These are phyloP conservation scores for Sparus aurata DNA, from an alignment of 2,797 vertebrate species.

Conservation along the genomic window DNA sequence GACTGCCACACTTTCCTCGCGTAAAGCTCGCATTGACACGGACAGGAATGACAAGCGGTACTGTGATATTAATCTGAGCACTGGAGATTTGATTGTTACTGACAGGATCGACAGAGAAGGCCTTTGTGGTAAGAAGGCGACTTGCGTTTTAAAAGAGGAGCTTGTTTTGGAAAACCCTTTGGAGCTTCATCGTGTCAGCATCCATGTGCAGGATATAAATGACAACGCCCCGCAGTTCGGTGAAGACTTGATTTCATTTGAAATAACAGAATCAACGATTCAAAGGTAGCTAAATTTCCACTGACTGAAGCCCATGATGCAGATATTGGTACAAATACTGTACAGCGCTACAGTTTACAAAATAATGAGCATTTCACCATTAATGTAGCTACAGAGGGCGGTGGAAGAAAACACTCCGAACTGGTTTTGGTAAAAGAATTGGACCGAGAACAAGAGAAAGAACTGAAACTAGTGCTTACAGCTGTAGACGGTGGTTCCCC, in stretches of 20 bases:
- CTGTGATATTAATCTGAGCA: slow-evolving; percentile 62
- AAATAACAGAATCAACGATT: slow-evolving; percentile 76
- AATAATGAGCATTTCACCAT: slow-evolving; percentile 65
- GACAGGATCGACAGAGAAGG: slow-evolving; percentile 74
- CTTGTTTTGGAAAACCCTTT: slow-evolving; percentile 84
- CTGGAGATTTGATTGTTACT: slow-evolving; percentile 60
- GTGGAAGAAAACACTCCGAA: slow-evolving; percentile 48
- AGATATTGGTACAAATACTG: slow-evolving; percentile 80
- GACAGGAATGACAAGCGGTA: slow-evolving; percentile 47
- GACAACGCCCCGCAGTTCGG: slow-evolving; percentile 84
- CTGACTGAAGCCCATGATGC: slow-evolving; percentile 81
- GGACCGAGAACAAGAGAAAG: slow-evolving; percentile 60
- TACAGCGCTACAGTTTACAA: slow-evolving; percentile 58
- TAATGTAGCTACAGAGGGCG: slow-evolving; percentile 23
- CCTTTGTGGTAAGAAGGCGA: slow-evolving; percentile 70
- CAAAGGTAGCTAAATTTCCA: slow-evolving; percentile 70
- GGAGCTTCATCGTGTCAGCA: slow-evolving; percentile 79
- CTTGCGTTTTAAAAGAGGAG: slow-evolving; percentile 80
- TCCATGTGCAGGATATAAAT: slow-evolving; percentile 85
- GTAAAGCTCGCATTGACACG: slow-evolving; percentile 66
- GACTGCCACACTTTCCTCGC: slow-evolving; percentile 21
- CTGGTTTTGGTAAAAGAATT: slow-evolving; percentile 63
- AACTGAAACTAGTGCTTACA: slow-evolving; percentile 45
- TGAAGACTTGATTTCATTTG: slow-evolving; percentile 74
- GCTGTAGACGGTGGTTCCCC: slow-evolving; percentile 83